Evolutionary conservation across 2,888 invertebrate species (phyloP), one percentile per base, ranked within the genome.

Genomic region (Pediacus dermestoides): DNA sequence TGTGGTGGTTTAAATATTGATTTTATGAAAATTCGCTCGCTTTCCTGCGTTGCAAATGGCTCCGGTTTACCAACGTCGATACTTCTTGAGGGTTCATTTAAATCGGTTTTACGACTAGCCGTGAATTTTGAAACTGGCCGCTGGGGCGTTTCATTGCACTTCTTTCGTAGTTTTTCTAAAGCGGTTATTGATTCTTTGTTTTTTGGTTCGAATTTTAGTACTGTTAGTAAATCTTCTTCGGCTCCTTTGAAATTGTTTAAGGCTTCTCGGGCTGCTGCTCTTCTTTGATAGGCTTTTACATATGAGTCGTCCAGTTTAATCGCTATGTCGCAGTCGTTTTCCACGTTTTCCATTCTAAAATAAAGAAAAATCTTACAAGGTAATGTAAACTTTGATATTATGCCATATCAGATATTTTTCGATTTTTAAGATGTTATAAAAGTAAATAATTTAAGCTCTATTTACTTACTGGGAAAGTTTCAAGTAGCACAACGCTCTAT

Each of bases 401-500:
- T n/a, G n/a, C n/a, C n/a, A n/a, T n/a, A n/a, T n/a, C n/a, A n/a
- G n/a, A n/a, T n/a, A n/a, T n/a, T n/a, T n/a, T n/a, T n/a, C n/a
- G 30, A 39, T 28, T 8, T 6, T 8, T 36, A 26, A 14, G 15
- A 23, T 12, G 3, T 16, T 11, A 36, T 15, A 21, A 8, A 22
- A n/a, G 15, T 13, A 30, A 15, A 7, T 15, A 16, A 30, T 16
- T 34, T 30, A 4, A 14, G n/a, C n/a, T n/a, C n/a, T n/a, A n/a
- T n/a, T n/a, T n/a, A 68, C 73, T 66, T 71, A 91, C 88, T 81
- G 81, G 47, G 86, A 78, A 52, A 82, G 76, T 68, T 89, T 92
- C 6, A 94, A 72, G 46, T 85, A 79, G 54, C 94, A 94, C 35
- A 93, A 74, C 1, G 90, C 93, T 52, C 95, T 75, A 66, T 95